These are phyloP conservation scores for Cataglyphis livida DNA, from an alignment of 2,888 invertebrate genomes.

Conservation along the genomic window DNA sequence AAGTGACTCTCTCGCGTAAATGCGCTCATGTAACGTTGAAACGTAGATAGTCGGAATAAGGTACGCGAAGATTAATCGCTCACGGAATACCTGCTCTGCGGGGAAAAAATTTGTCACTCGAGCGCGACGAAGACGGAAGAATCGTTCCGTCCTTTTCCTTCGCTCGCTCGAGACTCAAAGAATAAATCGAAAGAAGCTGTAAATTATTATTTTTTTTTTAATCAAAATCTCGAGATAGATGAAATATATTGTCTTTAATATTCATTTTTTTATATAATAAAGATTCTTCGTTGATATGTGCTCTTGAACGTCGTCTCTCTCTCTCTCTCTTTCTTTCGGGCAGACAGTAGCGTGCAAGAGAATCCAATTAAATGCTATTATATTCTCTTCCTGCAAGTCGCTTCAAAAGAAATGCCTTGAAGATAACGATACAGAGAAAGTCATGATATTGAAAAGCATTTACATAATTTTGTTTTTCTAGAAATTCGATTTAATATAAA, in stretches of 20 bases:
- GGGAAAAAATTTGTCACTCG: neutral
- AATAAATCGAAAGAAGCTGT: too few relatives aligned
- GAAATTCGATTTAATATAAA: neutral
- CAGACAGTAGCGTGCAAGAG: constrained; percentile 17
- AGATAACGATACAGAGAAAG: constrained; percentile 20
- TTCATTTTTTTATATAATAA: neutral
- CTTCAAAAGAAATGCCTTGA: constrained; percentile 20
- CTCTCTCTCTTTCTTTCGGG: neutral
- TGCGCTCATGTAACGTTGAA: neutral
- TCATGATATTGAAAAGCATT: constrained; percentile 21
- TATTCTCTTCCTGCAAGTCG: constrained; percentile 64
- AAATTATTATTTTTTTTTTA: neutral
- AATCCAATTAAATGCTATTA: constrained; percentile 82
- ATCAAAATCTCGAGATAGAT: neutral
- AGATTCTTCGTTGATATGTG: neutral
- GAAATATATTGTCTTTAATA: neutral
- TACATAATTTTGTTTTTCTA: constrained; percentile 19
- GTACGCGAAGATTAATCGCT: constrained; percentile 34
- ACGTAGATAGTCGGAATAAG: neutral
- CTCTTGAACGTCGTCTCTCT: neutral
- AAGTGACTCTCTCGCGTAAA: constrained; percentile 68
- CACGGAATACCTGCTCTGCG: neutral
- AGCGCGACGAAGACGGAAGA: neutral
- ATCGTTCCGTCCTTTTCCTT: neutral
- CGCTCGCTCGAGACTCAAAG: neutral